Conservation (phyloP, 2,113 vertebrate species). For the Epinephelus lanceolatus region DNA sequence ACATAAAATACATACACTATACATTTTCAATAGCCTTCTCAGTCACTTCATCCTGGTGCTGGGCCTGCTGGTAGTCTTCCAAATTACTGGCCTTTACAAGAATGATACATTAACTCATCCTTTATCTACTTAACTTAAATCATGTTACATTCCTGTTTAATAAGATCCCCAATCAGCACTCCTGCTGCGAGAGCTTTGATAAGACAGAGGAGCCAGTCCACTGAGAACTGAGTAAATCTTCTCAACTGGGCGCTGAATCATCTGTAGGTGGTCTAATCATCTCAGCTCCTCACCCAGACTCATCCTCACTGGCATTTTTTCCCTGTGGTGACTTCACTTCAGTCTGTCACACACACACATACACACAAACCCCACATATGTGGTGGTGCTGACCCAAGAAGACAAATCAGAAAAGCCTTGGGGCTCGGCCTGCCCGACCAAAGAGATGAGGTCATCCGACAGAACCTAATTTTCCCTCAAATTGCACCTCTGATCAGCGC, state of each 20-base stretch:
- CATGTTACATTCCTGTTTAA: conserved; percentile 59
- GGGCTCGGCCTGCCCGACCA: conserved; percentile 75
- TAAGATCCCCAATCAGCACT: conserved; percentile 61
- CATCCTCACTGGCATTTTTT: conserved; percentile 64
- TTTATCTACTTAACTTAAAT: conserved; percentile 61
- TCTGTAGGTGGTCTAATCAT: conserved; percentile 81
- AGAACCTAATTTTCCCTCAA: conserved; percentile 85
- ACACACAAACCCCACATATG: conserved; percentile 61
- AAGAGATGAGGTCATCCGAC: conserved; percentile 82
- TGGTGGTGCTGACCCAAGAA: conserved; percentile 78
- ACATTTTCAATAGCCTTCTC: too few relatives aligned
- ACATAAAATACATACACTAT: too few relatives aligned
- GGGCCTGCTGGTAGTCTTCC: conserved; percentile 18
- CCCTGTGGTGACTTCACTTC: conserved; percentile 57
- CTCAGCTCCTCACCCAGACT: conserved; percentile 61
- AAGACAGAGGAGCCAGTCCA: conserved; percentile 53
- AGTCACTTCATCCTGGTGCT: too few relatives aligned
- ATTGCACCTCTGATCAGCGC: conserved; percentile 85
- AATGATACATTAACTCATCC: conserved; percentile 55
- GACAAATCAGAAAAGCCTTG: conserved; percentile 80
- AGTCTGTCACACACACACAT: conserved; percentile 37
- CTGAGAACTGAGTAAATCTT: conserved; percentile 60
- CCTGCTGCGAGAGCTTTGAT: conserved; percentile 63
- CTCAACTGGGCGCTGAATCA: conserved; percentile 50
- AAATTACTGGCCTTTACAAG: conserved; percentile 34